Evolutionary conservation across 2,797 vertebrate species (phyloP).

Genomic region (Dermochelys coriacea): DNA sequence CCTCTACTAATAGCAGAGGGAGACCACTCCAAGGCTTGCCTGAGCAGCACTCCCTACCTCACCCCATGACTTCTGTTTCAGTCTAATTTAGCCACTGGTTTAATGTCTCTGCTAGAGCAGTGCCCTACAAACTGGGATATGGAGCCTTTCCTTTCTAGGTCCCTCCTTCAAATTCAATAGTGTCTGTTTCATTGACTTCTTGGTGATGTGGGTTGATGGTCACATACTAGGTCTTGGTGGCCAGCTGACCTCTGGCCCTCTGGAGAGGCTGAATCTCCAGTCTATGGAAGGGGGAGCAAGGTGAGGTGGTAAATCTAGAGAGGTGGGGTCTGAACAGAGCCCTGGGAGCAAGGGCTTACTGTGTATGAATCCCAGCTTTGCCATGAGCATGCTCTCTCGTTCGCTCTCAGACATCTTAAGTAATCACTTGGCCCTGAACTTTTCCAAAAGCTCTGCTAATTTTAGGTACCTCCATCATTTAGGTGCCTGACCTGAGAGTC

Average conservation of each 20-base stretch:
- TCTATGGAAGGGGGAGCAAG: too few species aligned
- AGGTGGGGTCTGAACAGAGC: neutral
- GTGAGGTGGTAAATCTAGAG: neutral
- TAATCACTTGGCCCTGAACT: neutral
- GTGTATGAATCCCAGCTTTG: neutral
- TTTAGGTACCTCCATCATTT: neutral
- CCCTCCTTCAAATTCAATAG: neutral
- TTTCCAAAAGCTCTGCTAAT: neutral
- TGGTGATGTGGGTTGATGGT: neutral
- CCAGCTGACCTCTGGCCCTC: neutral
- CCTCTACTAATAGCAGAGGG: neutral
- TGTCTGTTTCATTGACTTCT: neutral
- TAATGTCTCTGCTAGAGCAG: neutral
- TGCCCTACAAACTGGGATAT: neutral
- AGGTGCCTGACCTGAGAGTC: neutral
- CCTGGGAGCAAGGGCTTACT: neutral
- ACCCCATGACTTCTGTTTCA: neutral
- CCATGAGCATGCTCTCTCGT: neutral
- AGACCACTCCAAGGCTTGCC: neutral
- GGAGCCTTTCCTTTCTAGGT: neutral
- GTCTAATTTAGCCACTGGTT: neutral
- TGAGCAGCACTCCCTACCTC: neutral
- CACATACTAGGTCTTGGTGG: neutral
- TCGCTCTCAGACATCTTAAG: neutral
- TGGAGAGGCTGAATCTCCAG: too few species aligned